These are phyloP conservation scores for Myotis daubentonii DNA, from an alignment of 2,797 vertebrate genomes.

Conservation along the genomic window DNA sequence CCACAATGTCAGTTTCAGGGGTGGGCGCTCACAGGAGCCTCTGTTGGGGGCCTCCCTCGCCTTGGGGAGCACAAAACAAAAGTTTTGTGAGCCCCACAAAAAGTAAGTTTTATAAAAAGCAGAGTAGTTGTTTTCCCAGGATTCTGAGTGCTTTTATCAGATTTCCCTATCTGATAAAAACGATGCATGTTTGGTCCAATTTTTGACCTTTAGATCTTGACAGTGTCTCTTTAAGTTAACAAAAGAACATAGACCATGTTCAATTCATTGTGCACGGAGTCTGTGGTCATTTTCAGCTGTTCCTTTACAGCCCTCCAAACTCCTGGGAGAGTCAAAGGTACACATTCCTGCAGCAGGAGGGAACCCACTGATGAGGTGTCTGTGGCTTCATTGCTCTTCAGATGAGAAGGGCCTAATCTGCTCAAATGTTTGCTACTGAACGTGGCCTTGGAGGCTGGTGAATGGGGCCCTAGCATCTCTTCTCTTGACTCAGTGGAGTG, in stretches of 20 bases:
- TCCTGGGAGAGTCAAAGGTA: constrained; percentile 82
- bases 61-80: constrained; percentile 75
- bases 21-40: constrained; percentile 46
- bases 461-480: constrained; percentile 11
- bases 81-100: constrained; percentile 64
- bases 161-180: constrained; percentile 73
- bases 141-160: constrained; percentile 74
- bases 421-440: constrained; percentile 28
- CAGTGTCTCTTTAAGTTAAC: constrained; percentile 80
- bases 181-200: constrained; percentile 70
- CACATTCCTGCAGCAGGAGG: constrained; percentile 81
- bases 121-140: constrained; percentile 4
- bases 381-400: constrained; percentile 62
- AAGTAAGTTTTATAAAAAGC: constrained; percentile 15
- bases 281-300: constrained; percentile 78
- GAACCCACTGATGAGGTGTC: constrained; percentile 57
- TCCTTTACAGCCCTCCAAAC: constrained; percentile 82
- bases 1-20: constrained; percentile 51
- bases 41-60: constrained; percentile 38
- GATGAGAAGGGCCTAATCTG: constrained; percentile 58
- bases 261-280: constrained; percentile 77
- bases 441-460: not conserved
- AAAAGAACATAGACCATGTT: constrained; percentile 70
- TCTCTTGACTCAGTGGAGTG: not conserved
- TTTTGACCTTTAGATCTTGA: constrained; percentile 74